Percentiles rank a stretch among this genome's conserved stretches.
Evolutionary conservation across 2,797 vertebrate species (phyloP).

Genomic region (Lepilemur ruficaudatus): DNA sequence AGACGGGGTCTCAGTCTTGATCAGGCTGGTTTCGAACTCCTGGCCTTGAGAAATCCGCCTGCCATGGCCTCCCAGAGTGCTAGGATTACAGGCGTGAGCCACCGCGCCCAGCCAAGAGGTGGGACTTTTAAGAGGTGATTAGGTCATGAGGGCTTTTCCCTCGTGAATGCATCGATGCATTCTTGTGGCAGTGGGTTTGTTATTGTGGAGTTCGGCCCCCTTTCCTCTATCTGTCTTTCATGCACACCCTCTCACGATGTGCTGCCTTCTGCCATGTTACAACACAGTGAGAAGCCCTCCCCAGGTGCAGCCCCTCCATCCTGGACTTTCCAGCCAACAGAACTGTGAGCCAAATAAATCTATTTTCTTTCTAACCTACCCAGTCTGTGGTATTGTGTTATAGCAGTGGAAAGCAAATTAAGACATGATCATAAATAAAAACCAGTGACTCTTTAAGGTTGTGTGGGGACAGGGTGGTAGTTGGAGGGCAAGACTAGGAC

Average conservation of each 20-base stretch:
- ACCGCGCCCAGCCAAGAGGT: no score
- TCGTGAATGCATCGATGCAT: no score
- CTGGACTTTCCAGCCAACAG: neutral
- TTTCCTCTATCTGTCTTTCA: neutral
- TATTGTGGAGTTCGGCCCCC: neutral
- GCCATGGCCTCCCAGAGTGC: no score
- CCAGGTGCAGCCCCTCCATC: neutral
- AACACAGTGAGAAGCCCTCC: neutral
- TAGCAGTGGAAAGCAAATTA: neutral
- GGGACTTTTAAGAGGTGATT: neutral
- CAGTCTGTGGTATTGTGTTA: neutral
- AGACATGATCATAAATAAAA: neutral
- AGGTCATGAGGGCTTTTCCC: neutral
- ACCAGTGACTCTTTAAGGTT: neutral
- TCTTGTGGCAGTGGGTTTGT: neutral
- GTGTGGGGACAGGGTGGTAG: neutral
- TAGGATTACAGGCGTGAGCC: no score
- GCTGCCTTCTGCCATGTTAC: no score
- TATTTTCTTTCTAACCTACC: neutral
- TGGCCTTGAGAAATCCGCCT: no score
- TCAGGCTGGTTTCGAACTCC: no score
- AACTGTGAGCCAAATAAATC: neutral
- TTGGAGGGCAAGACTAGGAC: neutral
- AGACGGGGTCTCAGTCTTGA: no score
- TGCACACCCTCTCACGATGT: fast-evolving